A percentile compares a stretch with the other conserved stretches of the same genome.
These are phyloP conservation scores for Yponomeuta evonymella DNA, from an alignment of 2,888 invertebrate genomes.

Conservation along the genomic window DNA sequence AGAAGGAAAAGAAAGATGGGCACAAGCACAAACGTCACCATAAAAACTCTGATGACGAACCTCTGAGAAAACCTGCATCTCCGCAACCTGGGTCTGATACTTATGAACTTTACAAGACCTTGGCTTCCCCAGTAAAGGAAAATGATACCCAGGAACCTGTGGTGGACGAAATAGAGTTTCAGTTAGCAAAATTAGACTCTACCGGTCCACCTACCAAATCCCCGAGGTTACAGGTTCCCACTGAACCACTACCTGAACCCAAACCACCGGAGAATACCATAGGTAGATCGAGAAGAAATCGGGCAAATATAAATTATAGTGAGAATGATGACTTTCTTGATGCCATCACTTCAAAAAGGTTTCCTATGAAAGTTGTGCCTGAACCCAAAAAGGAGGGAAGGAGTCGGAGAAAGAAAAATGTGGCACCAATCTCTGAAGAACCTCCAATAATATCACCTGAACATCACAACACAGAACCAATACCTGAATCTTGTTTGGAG, in stretches of 20 bases:
- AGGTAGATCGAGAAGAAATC: slow-evolving; percentile 65
- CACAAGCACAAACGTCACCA: slow-evolving; percentile 71
- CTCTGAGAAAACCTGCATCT: slow-evolving; percentile 57
- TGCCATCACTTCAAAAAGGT: slow-evolving; percentile 47
- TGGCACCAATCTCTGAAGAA: slow-evolving; percentile 34
- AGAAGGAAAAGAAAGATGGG: slow-evolving; percentile 71
- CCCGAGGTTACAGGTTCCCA: slow-evolving; percentile 48
- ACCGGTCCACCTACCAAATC: slow-evolving; percentile 40
- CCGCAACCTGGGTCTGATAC: slow-evolving; percentile 69
- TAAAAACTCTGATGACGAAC: slow-evolving; percentile 54
- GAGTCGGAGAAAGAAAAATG: slow-evolving; percentile 56
- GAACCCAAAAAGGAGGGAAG: slow-evolving; percentile 62
- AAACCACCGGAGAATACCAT: slow-evolving; percentile 54
- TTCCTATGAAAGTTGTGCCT: slow-evolving; percentile 52
- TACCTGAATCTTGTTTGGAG: slow-evolving; percentile 42
- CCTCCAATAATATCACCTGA: slow-evolving; percentile 33
- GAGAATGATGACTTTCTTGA: slow-evolving; percentile 74
- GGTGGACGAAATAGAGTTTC: slow-evolving; percentile 56
- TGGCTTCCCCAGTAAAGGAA: slow-evolving; percentile 65
- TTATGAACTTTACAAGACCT: slow-evolving; percentile 69
- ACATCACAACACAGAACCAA: slow-evolving; percentile 38
- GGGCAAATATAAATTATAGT: slow-evolving; percentile 73
- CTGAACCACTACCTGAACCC: slow-evolving; percentile 58
- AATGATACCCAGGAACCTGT: slow-evolving; percentile 38
- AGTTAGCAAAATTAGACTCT: slow-evolving; percentile 56